Evolutionary conservation across 2,797 vertebrate species (phyloP), one percentile per base, ranked within the genome.

Genomic region (Hipposideros larvatus): DNA sequence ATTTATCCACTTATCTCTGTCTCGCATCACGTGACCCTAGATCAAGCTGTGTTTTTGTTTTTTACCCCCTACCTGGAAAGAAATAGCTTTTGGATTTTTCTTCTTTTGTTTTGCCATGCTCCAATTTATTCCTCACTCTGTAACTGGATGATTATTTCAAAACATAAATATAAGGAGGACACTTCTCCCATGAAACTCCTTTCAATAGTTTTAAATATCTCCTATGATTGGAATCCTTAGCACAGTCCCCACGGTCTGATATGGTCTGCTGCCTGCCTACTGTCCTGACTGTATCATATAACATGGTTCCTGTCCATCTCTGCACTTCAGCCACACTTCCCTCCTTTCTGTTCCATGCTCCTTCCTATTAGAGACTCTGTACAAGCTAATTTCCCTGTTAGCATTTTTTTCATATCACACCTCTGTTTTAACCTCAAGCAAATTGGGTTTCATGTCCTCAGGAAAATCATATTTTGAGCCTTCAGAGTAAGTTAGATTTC

Each of bases 251-350:
- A 41, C 9, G 6, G 18, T 57, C 9, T 46, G 46, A 26, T 21
- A 22, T 48, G 6, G 2, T 55, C 19, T 59, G 34, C 9, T 34
- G 13, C n/a, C 26, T 89, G 37, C n/a, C 4, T 68, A 9, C 15
- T 53, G 16, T 2, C 5, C 8, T 71, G 41, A 41, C 26, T 10
- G 9, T 10, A 3, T 5, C 77, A 18, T n/a, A 34, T 5, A 7
- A 13, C 53, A 19, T 34, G 2, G 26, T 22, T 3, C n/a, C 31
- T 65, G 37, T 18, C 22, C 34, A 41, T 53, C 53, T 87, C 43
- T 93, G 13, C n/a, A 14, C 5, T 6, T 7, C 21, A 74, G 4
- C 21, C 1, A 7, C 4, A 11, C 0, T 10, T 43, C 5, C 41
- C 11, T 82, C 57, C 34, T n/a, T 68, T 68, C 22, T 16, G 7